Evolutionary conservation across 2,888 invertebrate species (phyloP), one percentile per base, ranked within the genome.

Genomic region (Fabriciana adippe): DNA sequence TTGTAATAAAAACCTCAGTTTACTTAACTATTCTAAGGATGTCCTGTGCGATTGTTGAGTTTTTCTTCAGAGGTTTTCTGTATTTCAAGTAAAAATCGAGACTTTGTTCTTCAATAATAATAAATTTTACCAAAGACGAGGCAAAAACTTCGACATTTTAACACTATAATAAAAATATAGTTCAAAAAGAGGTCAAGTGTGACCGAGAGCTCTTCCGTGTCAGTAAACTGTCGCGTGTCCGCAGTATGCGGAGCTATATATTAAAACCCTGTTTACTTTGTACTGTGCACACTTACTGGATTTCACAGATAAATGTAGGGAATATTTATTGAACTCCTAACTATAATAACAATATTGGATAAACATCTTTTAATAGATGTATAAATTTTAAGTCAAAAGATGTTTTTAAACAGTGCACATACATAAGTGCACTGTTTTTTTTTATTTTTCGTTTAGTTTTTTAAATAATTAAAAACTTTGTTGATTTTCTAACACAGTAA

Each of bases 131-230:
- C 2, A 11, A 41, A 41, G 2, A 2, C 8, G 11, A 8, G 35
- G 11, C 35, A 41, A 11, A 41, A 11, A 41, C 11, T 45, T 15
- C 21, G 26, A 57, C 21, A 47, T 57, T 47, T 47, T 56, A 45
- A 57, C 45, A 48, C 21, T 61, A 16, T 61, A 51, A 51, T 51
- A 61, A 61, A 59, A 26, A 26, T n/a, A 48, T 48, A 51, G 45
- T 61, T 79, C 47, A 21, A 51, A 62, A 61, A 55, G 50, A 16
- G 66, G 66, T 67, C 66, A 67, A 41, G 55, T 62, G 66, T 67
- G 66, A 67, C 55, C 55, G 72, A 75, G 81, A 79, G 78, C 78
- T 71, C 45, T 57, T 66, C 54, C 66, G 66, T 66, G 66, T 60
- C 66, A 66, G 66, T 66, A 66, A 66, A 48, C 55, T 60, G 53